Conservation (phyloP, 2,797 vertebrate species). For the Streptopelia turtur region DNA sequence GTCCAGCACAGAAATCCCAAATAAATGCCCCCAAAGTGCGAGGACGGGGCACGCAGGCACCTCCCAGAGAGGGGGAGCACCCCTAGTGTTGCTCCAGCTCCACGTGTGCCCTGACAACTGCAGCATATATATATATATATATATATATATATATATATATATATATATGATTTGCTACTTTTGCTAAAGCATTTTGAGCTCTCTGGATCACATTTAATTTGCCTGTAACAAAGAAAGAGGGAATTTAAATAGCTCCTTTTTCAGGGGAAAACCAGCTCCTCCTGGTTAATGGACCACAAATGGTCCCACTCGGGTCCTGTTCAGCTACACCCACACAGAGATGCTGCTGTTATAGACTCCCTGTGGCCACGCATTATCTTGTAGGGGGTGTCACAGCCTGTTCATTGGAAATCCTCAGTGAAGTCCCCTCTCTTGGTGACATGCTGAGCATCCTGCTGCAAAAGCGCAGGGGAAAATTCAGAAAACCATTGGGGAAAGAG, state of each 20-base stretch:
- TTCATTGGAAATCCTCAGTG: neutral
- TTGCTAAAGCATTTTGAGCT: neutral
- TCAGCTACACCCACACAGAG: neutral
- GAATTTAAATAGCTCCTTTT: neutral
- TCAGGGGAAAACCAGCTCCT: neutral
- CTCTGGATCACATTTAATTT: neutral
- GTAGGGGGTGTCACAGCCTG: neutral
- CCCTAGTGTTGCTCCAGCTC: neutral
- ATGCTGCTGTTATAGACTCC: neutral
- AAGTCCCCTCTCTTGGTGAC: neutral
- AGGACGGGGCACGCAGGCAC: neutral
- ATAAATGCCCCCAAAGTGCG: neutral
- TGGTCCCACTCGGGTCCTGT: neutral
- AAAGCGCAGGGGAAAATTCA: neutral
- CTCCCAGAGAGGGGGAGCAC: neutral
- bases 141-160: too few relatives aligned
- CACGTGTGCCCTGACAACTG: fast-evolving
- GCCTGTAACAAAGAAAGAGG: neutral
- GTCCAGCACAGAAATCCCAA: neutral
- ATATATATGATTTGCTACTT: neutral
- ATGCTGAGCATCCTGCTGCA: neutral
- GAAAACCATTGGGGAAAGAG: neutral
- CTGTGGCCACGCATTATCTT: neutral
- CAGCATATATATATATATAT: neutral
- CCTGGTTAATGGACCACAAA: neutral